phyloP scores from a whole-genome alignment of 2,113 vertebrate species.

The Prochilodus magdalenae region DNA sequence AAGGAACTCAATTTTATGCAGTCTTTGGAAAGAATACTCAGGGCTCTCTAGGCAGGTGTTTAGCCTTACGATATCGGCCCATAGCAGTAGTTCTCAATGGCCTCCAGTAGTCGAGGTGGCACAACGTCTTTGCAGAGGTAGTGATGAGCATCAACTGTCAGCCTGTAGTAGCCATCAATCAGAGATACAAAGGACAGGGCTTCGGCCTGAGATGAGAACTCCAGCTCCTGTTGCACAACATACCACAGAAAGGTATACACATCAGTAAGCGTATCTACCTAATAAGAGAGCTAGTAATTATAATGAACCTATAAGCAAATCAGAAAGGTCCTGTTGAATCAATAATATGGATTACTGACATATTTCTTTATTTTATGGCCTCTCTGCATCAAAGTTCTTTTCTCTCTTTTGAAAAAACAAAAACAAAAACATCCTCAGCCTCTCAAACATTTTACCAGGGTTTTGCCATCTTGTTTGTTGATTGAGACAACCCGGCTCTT shows the following conservation, averaged over 20 bases:
- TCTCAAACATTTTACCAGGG: conserved; percentile 77
- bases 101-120: conserved; percentile 88
- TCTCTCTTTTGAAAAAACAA: neutral
- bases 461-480: conserved; percentile 90
- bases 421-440: too few species aligned
- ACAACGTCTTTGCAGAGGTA: conserved; percentile 97
- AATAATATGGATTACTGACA: neutral
- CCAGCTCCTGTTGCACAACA: conserved; percentile 83
- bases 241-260: neutral
- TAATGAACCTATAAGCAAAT: neutral
- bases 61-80: conserved; percentile 92
- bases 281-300: neutral
- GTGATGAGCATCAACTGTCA: conserved; percentile 93
- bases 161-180: conserved; percentile 95
- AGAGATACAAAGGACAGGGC: conserved; percentile 94
- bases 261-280: neutral
- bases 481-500: conserved; percentile 95
- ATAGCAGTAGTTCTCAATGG: conserved; percentile 93
- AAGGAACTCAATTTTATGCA: neutral
- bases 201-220: conserved; percentile 87
- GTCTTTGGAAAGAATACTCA: neutral
- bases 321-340: too few species aligned
- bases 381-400: neutral
- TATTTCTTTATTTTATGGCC: neutral
- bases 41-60: neutral